Evolutionary conservation across 2,888 invertebrate genomes (phyloP), one percentile per base, ranked within the genome.

Genomic region (Koerneria pararmatus): DNA sequence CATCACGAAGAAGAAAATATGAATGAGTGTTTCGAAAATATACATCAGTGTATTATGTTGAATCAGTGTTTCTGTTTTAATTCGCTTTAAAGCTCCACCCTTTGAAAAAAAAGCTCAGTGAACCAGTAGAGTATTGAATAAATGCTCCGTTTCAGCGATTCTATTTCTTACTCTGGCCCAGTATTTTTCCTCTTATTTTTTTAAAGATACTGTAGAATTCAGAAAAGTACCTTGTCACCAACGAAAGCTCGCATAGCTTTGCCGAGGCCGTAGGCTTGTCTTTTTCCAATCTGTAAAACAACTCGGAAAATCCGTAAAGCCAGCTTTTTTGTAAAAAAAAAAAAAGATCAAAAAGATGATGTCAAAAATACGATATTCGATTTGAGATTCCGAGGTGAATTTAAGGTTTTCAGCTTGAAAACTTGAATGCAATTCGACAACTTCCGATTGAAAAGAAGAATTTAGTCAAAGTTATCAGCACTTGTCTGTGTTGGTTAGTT

Each of bases 191-290:
- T n/a, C 46, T 46, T 46, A 15, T 46, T 46, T 46, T n/a, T 46
- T n/a, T n/a, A 46, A 15, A 15, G n/a, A 15, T n/a, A 15, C n/a
- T 53, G 22, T 15, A 11, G 11, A 11, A 11, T 22, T 53, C 54
- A 19, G 35, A 19, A 56, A 56, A 61, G 32, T 15, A 69, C 27
- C 41, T 57, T 48, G 24, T 70, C 59, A 5, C 73, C 74, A 8
- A 73, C 66, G 61, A 77, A 77, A 48, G 64, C 54, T 19, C 77
- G 66, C 24, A 77, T 32, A 48, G 71, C 75, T 31, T 66, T 64
- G n/a, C 77, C 77, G 15, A 77, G 62, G 27, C 75, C 75, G 53
- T 68, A 70, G 31, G 69, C 74, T 66, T 77, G 75, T 51, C 73
- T 60, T 54, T 77, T 77, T 29, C 77, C 77, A 60, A 72, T 70